Percentiles rank a stretch among this genome's conserved stretches.
These are phyloP conservation scores for Apeira syringaria DNA, from an alignment of 2,888 invertebrate species.

Conservation along the genomic window DNA sequence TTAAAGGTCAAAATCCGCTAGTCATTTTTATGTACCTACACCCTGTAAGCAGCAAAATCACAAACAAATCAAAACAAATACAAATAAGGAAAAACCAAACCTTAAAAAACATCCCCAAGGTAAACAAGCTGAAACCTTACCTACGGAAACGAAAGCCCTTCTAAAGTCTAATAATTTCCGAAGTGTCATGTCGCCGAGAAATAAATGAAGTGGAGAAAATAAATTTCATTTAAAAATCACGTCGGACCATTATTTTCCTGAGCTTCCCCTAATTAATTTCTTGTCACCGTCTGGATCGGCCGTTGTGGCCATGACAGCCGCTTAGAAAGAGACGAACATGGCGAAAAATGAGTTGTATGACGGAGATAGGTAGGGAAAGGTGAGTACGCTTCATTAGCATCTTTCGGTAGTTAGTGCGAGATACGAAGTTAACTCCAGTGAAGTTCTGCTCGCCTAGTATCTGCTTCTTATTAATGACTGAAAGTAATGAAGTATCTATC, in stretches of 20 bases:
- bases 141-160: slow-evolving; percentile 56
- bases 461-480: slow-evolving; percentile 63
- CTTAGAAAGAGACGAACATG: slow-evolving; percentile 48
- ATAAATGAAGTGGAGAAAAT: slow-evolving; percentile 82
- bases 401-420: slow-evolving; percentile 77
- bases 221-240: slow-evolving; percentile 83
- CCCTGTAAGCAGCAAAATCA: slow-evolving; percentile 3
- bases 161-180: slow-evolving; percentile 77
- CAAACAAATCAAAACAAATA: slow-evolving; percentile 30
- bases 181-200: slow-evolving; percentile 79
- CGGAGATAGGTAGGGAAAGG: slow-evolving; percentile 56
- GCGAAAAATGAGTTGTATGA: slow-evolving; percentile 27
- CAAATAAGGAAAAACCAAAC: slow-evolving; percentile 27
- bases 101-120: slow-evolving; percentile 37
- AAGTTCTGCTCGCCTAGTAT: slow-evolving; percentile 68
- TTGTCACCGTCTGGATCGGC: slow-evolving; percentile 79
- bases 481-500: too few relatives aligned
- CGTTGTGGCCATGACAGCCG: slow-evolving; percentile 74
- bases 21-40: too few relatives aligned
- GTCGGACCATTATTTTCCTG: slow-evolving; percentile 78
- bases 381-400: slow-evolving; percentile 78
- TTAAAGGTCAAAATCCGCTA: too few relatives aligned
- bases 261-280: slow-evolving; percentile 82
- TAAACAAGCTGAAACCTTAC: slow-evolving; percentile 65
- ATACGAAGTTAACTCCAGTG: slow-evolving; percentile 70